Conservation (phyloP, 2,113 vertebrate species). For the Salvelinus alpinus region DNA sequence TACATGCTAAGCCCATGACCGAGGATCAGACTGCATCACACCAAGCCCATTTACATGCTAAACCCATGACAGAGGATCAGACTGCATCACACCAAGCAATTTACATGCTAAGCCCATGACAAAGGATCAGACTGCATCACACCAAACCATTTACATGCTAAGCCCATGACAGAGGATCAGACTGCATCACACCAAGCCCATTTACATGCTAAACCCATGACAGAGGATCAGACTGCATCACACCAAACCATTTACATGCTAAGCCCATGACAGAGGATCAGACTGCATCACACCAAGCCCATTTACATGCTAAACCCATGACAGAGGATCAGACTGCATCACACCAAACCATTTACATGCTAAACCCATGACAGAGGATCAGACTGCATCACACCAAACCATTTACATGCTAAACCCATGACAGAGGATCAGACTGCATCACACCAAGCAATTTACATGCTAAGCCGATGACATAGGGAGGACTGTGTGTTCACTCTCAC, state of each 20-base stretch:
- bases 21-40: constrained; percentile 20
- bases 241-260: too few relatives aligned
- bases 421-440: constrained; percentile 19
- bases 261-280: too few relatives aligned
- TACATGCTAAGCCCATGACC: constrained; percentile 4
- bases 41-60: constrained; percentile 24
- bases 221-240: too few relatives aligned
- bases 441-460: constrained; percentile 28
- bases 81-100: constrained; percentile 27
- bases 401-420: constrained; percentile 9
- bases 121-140: too few relatives aligned
- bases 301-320: constrained; percentile 13
- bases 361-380: background rate
- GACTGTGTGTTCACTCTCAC: constrained; percentile 7
- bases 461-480: background rate
- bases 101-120: constrained; percentile 8
- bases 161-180: too few relatives aligned
- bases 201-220: too few relatives aligned
- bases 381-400: constrained; percentile 27
- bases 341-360: constrained; percentile 29
- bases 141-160: too few relatives aligned
- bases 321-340: constrained; percentile 17
- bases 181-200: too few relatives aligned
- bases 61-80: background rate
- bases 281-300: too few relatives aligned